Percentiles rank a stretch among this genome's conserved stretches.
Conservation (phyloP, 2,888 invertebrate species). For the Ligdia adustata region DNA sequence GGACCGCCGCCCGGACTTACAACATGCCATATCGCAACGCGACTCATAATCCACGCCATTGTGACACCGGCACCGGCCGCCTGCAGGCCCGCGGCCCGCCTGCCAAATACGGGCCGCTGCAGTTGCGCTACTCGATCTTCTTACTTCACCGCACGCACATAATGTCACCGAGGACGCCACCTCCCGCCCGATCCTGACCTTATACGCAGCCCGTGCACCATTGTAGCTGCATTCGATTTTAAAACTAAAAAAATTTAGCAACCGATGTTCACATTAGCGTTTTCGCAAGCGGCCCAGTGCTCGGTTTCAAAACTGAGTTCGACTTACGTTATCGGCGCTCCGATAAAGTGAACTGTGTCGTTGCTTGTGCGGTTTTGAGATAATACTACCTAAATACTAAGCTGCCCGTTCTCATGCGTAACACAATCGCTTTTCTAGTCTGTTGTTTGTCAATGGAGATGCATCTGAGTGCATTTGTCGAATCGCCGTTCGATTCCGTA, state of each 20-base stretch:
- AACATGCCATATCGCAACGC: slow-evolving; percentile 82
- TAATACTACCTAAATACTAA: slow-evolving; percentile 75
- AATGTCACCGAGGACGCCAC: slow-evolving; percentile 46
- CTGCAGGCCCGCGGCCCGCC: slow-evolving; percentile 63
- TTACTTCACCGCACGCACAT: slow-evolving; percentile 51
- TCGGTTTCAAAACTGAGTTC: slow-evolving; percentile 79
- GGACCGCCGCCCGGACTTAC: slow-evolving; percentile 81
- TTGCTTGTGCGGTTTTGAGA: slow-evolving; percentile 73
- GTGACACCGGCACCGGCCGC: slow-evolving; percentile 66
- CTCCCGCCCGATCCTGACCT: slow-evolving; percentile 24
- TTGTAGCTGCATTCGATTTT: slow-evolving; percentile 70
- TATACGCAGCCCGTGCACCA: slow-evolving; percentile 30
- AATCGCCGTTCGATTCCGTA: slow-evolving; percentile 29
- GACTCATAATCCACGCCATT: slow-evolving; percentile 79
- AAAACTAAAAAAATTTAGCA: slow-evolving; percentile 83
- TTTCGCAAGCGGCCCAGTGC: slow-evolving; percentile 83
- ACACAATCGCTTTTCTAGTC: slow-evolving; percentile 1
- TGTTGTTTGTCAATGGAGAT: slow-evolving; percentile 16
- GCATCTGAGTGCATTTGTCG: slow-evolving; percentile 18
- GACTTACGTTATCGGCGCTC: slow-evolving; percentile 80
- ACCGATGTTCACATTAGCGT: slow-evolving; percentile 83
- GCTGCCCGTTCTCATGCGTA: slow-evolving; percentile 1
- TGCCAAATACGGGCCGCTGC: slow-evolving; percentile 71
- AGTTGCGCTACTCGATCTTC: slow-evolving; percentile 70
- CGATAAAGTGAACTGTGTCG: slow-evolving; percentile 78